phyloP scores from a whole-genome alignment of 1,140 invertebrate genomes.

The Forficula auricularia region DNA sequence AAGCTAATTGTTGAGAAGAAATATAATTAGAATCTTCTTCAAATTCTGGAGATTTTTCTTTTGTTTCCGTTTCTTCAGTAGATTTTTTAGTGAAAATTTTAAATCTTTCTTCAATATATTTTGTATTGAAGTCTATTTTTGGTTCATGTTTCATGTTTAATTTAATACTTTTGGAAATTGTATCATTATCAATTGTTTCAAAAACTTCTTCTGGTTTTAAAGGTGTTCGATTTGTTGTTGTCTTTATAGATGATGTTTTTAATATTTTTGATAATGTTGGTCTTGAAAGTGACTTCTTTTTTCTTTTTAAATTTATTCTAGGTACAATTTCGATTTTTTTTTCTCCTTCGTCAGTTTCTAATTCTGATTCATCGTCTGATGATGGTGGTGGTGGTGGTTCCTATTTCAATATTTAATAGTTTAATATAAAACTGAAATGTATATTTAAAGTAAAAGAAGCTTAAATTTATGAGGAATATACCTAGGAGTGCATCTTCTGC shows the following conservation, averaged over 20 bases:
- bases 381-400: too few species aligned
- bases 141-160: not conserved
- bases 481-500: too few species aligned
- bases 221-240: constrained; percentile 9
- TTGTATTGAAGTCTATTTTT: not conserved
- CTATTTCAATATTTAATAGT: too few species aligned
- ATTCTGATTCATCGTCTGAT: constrained; percentile 54
- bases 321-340: constrained; percentile 27
- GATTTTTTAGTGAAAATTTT: not conserved
- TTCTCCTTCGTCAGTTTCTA: constrained; percentile 50
- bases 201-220: constrained; percentile 43
- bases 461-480: too few species aligned
- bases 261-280: constrained; percentile 38
- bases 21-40: not conserved
- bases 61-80: not conserved
- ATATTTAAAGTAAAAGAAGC: too few species aligned
- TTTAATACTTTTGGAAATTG: constrained; percentile 10
- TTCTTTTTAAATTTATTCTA: constrained; percentile 31
- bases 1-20: not conserved
- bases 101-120: not conserved
- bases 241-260: too few species aligned
- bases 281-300: constrained; percentile 38
- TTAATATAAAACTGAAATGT: too few species aligned
- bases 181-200: constrained; percentile 34
- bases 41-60: not conserved